A percentile compares a stretch with the other conserved stretches of the same genome.
Evolutionary conservation across 2,113 vertebrate genomes (phyloP).

Genomic region (Eptesicus fuscus): DNA sequence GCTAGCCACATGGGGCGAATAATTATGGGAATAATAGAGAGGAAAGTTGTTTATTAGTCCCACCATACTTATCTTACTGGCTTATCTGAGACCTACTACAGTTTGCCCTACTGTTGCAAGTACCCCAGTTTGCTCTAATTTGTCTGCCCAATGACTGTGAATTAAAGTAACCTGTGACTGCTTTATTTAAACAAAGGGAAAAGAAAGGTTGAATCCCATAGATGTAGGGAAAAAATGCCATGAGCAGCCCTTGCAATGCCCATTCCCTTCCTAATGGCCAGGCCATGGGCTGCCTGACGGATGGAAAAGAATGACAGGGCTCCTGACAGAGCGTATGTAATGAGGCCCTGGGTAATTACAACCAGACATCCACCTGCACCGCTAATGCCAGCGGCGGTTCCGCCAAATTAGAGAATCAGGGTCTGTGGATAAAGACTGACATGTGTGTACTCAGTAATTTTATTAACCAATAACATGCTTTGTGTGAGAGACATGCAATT

Average conservation of each 20-base stretch:
- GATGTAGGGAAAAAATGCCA: neutral
- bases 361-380: conserved; percentile 60
- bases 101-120: neutral
- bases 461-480: conserved; percentile 57
- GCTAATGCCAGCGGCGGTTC: conserved; percentile 47
- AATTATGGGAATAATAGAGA: neutral
- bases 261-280: conserved; percentile 39
- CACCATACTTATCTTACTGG: neutral
- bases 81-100: neutral
- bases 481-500: conserved; percentile 2
- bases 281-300: conserved; percentile 54
- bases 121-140: conserved; percentile 33
- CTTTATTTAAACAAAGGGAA: neutral
- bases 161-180: conserved; percentile 33
- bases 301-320: conserved; percentile 16
- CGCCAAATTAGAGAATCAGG: conserved; percentile 60
- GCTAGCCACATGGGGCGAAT: neutral
- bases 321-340: neutral
- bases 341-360: conserved; percentile 66
- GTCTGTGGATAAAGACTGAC: conserved; percentile 39
- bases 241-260: neutral
- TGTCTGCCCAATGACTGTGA: conserved; percentile 38
- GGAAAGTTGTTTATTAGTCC: conserved; percentile 13
- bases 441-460: conserved; percentile 14
- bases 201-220: neutral